phyloP scores from a whole-genome alignment of 2,888 invertebrate genomes.

The Drosophila pseudotalamancana region DNA sequence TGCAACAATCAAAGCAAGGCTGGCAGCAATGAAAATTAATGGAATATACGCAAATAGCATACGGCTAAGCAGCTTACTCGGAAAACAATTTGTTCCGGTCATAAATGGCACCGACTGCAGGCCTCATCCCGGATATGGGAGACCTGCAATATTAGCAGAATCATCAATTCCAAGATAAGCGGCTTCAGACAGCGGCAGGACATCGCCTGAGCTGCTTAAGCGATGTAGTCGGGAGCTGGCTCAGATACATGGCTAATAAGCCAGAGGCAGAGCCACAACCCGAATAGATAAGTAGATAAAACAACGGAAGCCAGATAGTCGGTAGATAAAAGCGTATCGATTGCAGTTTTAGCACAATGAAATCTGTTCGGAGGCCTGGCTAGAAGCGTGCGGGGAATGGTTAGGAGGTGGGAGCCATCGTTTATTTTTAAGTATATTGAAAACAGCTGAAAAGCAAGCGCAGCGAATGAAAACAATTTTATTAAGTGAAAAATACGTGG shows the following conservation, averaged over 20 bases:
- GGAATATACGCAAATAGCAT: conserved; percentile 17
- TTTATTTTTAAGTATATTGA: conserved; percentile 80
- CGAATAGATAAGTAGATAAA: conserved; percentile 7
- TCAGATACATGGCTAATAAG: conserved; percentile 66
- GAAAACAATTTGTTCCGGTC: conserved; percentile 41
- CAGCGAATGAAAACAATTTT: conserved; percentile 75
- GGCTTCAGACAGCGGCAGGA: not conserved
- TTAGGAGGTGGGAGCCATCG: conserved; percentile 28
- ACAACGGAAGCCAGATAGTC: conserved; percentile 36
- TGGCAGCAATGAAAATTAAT: conserved; percentile 40
- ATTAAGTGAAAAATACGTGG: conserved; percentile 74
- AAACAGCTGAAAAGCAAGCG: conserved; percentile 66
- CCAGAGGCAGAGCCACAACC: conserved; percentile 40
- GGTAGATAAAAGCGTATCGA: conserved; percentile 64
- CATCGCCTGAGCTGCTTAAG: conserved; percentile 30
- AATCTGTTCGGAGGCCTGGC: conserved; percentile 16
- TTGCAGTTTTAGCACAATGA: conserved; percentile 56
- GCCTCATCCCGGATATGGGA: conserved; percentile 14
- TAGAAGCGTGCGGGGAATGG: not conserved
- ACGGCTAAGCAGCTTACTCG: conserved; percentile 31
- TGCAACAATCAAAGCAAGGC: conserved; percentile 13
- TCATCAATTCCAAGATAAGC: conserved; percentile 2
- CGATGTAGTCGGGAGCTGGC: conserved; percentile 31
- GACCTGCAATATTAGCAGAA: conserved; percentile 49
- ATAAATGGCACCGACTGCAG: conserved; percentile 14